Evolutionary conservation across 2,797 vertebrate species (phyloP).

Genomic region (Fundulus diaphanus): DNA sequence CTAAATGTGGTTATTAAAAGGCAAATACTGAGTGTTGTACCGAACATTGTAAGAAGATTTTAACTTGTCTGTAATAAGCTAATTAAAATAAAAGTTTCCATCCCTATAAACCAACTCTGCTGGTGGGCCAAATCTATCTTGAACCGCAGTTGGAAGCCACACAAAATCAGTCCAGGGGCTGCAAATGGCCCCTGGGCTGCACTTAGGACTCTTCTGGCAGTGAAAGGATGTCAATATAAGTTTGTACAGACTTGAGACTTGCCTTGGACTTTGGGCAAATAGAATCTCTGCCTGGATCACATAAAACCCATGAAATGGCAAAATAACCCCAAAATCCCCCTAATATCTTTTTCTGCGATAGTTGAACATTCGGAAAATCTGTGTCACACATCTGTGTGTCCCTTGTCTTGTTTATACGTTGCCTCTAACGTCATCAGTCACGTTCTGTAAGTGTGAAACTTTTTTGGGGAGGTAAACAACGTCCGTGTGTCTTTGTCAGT

Average conservation of each 20-base stretch:
- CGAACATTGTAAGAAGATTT: too few species aligned
- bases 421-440: conserved; percentile 25
- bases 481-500: conserved; percentile 23
- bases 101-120: too few species aligned
- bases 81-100: too few species aligned
- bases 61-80: too few species aligned
- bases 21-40: too few species aligned
- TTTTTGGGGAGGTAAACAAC: not conserved
- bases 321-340: conserved; percentile 29
- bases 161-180: too few species aligned
- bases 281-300: conserved; percentile 1
- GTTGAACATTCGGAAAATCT: not conserved
- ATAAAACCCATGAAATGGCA: conserved; percentile 9
- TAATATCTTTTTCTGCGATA: conserved; percentile 19
- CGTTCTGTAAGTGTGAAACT: conserved; percentile 23
- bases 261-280: not conserved
- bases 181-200: too few species aligned
- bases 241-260: not conserved
- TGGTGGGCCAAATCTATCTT: too few species aligned
- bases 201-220: too few species aligned
- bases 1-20: too few species aligned
- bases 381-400: not conserved
- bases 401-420: not conserved
- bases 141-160: too few species aligned
- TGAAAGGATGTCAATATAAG: too few species aligned